A percentile compares a stretch with the other conserved stretches of the same genome.
Evolutionary conservation across 2,888 invertebrate genomes (phyloP).

Genomic region (Spisula subtruncata): DNA sequence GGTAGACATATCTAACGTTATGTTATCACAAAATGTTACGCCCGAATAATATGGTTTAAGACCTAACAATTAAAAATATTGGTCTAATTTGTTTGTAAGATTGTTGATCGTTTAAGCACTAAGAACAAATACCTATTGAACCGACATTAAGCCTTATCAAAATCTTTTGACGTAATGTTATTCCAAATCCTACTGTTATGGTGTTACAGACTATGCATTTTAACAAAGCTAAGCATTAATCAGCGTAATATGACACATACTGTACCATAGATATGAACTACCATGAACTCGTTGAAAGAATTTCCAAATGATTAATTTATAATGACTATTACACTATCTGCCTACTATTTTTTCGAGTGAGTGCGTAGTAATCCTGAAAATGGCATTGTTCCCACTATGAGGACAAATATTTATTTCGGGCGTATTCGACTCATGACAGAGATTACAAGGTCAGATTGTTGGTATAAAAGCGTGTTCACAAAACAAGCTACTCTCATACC

Average conservation of each 20-base stretch:
- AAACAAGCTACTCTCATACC: neutral
- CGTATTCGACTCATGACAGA: constrained; percentile 38
- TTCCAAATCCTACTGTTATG: neutral
- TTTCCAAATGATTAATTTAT: neutral
- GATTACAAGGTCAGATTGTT: constrained; percentile 21
- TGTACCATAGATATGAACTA: neutral
- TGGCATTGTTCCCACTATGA: constrained; percentile 34
- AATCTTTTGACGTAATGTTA: constrained; percentile 15
- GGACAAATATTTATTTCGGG: constrained; percentile 38
- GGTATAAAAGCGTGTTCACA: constrained; percentile 40
- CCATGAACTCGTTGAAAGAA: neutral
- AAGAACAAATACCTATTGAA: neutral
- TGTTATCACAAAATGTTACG: neutral
- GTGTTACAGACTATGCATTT: neutral
- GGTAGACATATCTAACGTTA: too few relatives aligned
- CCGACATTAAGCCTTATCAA: constrained; percentile 10
- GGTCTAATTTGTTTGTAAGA: constrained; percentile 6
- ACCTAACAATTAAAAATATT: neutral
- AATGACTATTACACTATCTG: neutral
- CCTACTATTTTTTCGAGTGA: constrained; percentile 38
- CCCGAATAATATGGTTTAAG: neutral
- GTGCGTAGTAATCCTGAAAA: constrained; percentile 27
- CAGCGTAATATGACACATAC: neutral
- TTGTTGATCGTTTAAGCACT: neutral
- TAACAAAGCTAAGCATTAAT: neutral